Conservation (phyloP, 1,140 invertebrate genomes). For the Drosophila seguyi region DNA sequence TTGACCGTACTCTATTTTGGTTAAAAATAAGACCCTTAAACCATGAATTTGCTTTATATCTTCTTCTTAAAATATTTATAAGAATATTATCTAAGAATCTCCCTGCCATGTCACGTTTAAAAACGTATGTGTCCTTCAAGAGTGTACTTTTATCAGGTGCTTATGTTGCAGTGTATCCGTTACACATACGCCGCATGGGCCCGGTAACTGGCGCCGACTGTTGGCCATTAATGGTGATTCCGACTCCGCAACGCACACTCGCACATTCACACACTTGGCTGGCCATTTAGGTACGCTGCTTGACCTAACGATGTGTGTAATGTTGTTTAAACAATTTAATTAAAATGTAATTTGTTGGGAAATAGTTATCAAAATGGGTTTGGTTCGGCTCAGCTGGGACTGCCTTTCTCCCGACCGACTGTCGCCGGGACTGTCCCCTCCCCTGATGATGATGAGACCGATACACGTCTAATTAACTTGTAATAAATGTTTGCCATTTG, state of each 20-base stretch:
- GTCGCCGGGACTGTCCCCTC: slow-evolving; percentile 7
- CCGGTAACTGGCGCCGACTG: slow-evolving; percentile 70
- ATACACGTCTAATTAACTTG: slow-evolving; percentile 82
- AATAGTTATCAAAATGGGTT: slow-evolving; percentile 82
- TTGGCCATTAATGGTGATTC: slow-evolving; percentile 81
- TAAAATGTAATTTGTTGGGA: slow-evolving; percentile 85
- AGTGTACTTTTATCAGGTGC: not conserved
- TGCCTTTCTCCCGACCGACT: slow-evolving; percentile 1
- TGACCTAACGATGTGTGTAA: slow-evolving; percentile 84
- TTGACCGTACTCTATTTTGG: not conserved
- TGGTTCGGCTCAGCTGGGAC: slow-evolving; percentile 32
- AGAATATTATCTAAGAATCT: not conserved
- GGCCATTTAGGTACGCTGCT: slow-evolving; percentile 79
- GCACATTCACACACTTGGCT: slow-evolving; percentile 39
- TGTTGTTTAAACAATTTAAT: slow-evolving; percentile 85
- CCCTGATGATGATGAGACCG: slow-evolving; percentile 71
- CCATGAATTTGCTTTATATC: not conserved
- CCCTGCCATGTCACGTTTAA: not conserved
- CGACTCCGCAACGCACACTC: slow-evolving; percentile 45
- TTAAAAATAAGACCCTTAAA: not conserved
- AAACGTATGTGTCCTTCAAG: not conserved
- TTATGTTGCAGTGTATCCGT: slow-evolving; percentile 36
- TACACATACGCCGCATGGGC: slow-evolving; percentile 78
- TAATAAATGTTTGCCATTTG: slow-evolving; percentile 82
- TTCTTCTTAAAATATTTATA: not conserved